A percentile compares a stretch with the other conserved stretches of the same genome.
Evolutionary conservation across 2,888 invertebrate genomes (phyloP).

Genomic region (Drosophila tripunctata): DNA sequence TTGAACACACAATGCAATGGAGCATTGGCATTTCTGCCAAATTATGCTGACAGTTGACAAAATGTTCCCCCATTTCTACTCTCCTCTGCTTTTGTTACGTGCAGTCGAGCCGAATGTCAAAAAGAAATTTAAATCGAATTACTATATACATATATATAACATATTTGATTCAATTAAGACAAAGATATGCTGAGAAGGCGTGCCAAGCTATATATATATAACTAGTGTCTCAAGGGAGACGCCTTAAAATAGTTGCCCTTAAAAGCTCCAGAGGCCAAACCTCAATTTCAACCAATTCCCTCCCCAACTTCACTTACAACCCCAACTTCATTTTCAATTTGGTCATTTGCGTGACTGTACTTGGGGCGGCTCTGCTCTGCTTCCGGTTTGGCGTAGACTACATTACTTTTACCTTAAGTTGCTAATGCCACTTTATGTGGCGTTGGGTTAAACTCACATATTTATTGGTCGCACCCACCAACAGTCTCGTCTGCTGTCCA

Average conservation of each 20-base stretch:
- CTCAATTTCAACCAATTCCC: conserved; percentile 1
- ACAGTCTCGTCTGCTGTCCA: too few species aligned
- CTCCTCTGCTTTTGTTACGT: conserved; percentile 15
- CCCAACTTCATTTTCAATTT: conserved; percentile 37
- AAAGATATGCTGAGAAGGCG: conserved; percentile 33
- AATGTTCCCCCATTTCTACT: neutral
- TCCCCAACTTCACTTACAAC: neutral
- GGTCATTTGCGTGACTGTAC: conserved; percentile 51
- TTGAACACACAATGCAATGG: conserved; percentile 36
- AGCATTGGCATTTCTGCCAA: conserved; percentile 30
- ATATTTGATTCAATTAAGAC: conserved; percentile 66
- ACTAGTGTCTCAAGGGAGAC: conserved; percentile 24
- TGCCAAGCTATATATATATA: conserved; percentile 56
- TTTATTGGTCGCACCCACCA: conserved; percentile 18
- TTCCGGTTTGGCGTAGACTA: conserved; percentile 9
- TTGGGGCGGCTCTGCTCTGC: conserved; percentile 13
- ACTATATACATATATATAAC: conserved; percentile 25
- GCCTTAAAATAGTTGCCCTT: conserved; percentile 46
- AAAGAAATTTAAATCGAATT: conserved; percentile 57
- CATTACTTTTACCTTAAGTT: conserved; percentile 40
- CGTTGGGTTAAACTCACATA: conserved; percentile 32
- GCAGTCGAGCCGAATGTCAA: conserved; percentile 32
- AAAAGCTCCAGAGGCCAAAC: neutral
- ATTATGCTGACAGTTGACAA: conserved; percentile 28
- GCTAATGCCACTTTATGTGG: conserved; percentile 61